Base-by-base conservation (phyloP, 2,797 vertebrate genomes). In the Buphagus erythrorhynchus region DNA sequence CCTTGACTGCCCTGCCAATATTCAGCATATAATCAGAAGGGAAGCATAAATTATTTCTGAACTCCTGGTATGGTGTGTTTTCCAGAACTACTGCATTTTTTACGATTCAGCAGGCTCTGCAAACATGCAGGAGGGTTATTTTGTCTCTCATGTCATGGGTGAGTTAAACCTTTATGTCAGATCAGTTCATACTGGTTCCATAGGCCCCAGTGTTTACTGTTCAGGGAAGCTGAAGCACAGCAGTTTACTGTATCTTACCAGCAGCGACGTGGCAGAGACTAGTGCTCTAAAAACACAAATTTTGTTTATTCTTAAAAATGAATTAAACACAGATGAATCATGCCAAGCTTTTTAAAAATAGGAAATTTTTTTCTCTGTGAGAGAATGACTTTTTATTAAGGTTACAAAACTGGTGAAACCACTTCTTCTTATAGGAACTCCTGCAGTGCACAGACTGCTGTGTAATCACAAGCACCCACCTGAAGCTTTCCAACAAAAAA, bases 371-470 rank as follows among this genome's bases (percentile, higher is more conserved):
- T 67, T 2, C 19, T 89, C 29, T 57, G 8, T 49, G 21, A 67
- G 52, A 72, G 48, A 91, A 73, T 52, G 33, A 25, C n/a, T 77
- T 91, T 80, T 72, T 81, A 21, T 93, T 92, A 75, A 93, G 79
- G 75, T 86, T 96, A 80, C 52, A 83, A 95, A 95, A 75, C 87
- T 61, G 57, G 71, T 76, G 73, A 95, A 96, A 93, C 68, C 57
- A 31, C 94, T 95, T 82, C 67, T 97, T 72, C 42, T 79, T 94
- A 91, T 78, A 91, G 58, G 81, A 91, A n/a, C 42, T 72, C 20
- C 35, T 89, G 67, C 72, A 77, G 58, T 79, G 24, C 54, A 61
- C 62, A 93, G 71, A 55, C 43, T 68, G 21, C 80, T 45, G 13
- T 55, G 48, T 65, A 77, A 93, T 86, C 80, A 93, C n/a, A 21